Base-by-base conservation (phyloP, 2,888 invertebrate species). In the Hydrotaea diabolus region DNA sequence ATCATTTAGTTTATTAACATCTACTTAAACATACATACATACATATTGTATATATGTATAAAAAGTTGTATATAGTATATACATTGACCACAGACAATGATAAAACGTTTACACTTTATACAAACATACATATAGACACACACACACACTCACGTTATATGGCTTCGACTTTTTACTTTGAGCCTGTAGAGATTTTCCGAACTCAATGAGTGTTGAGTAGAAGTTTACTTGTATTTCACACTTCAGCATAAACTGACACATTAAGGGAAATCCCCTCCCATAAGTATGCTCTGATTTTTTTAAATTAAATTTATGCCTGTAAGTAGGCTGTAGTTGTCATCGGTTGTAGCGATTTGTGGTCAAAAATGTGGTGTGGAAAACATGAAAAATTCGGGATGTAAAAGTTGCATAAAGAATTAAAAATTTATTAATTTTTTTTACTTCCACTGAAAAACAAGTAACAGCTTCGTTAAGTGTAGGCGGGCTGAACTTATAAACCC, bases 1-100 rank as follows among this genome's bases (percentile, higher is more conserved):
- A 79, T 85, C 76, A 73, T 84, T 84, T 72, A 55, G 21, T 21
- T 55, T 19, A 55, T 21, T 2, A 11, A 17, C 21, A 21, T 11
- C 19, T 53, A 19, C 19, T 5, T 8, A 53, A 8, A 1, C 15
- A 53, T 53, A n/a, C 4, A 8, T 53, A 17, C 8, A 1, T 39
- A 31, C 31, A 31, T 7, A 31, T 17, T 53, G 46, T 36, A 8
- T 39, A 39, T 39, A n/a, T 49, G 31, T 4, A 31, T 31, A 31
- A 2, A 31, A 2, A 31, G 31, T 4, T 31, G 49, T n/a, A n/a
- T 8, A n/a, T 49, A n/a, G n/a, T 49, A 7, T 9, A 2, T 21
- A 21, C 21, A 55, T 55, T 55, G 55, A 21, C 55, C 55, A 55
- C 55, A 55, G 55, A 19, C 55, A 55, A 55, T 55, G 55, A 55